Evolutionary conservation across 2,888 invertebrate genomes (phyloP), one percentile per base, ranked within the genome.

Genomic region (Dexiosoma caninum): DNA sequence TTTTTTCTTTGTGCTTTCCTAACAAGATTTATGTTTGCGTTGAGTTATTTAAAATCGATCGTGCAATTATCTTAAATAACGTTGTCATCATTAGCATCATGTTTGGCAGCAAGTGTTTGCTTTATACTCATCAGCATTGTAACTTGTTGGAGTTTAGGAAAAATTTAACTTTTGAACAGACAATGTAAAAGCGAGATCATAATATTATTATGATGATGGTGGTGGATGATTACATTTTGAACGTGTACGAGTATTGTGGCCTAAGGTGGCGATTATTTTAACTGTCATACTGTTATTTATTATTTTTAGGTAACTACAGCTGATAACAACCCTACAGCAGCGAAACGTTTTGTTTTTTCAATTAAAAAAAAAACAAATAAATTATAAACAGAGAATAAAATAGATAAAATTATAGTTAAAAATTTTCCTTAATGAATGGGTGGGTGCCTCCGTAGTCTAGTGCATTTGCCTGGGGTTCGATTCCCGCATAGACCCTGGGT

Each of bases 61-160:
- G 67, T 57, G 67, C 46, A 21, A 72, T 72, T 70, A 67, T 77
- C 23, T 35, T 35, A 16, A 19, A 35, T 53, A 60, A 67, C 9
- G 62, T 46, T 66, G 76, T 62, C 76, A 67, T 70, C 71, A 78
- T 71, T 14, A 35, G 4, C 53, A 60, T 46, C 66, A 35, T 60
- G 35, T 40, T 67, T 37, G 19, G 4, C 30, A 57, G 64, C 69
- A 75, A 80, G 75, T 81, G 72, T 30, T 27, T 60, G 59, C 32
- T 40, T 67, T 44, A 23, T 49, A 49, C 62, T 69, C 51, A 67
- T 75, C 60, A 60, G 75, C 57, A 71, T 74, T 16, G 32, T 67
- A 53, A 70, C 3, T 21, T 40, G 51, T 44, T 55, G 32, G 8
- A 35, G 23, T 32, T 64, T 40, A 21, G 5, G 10, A 42, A 21